Percentiles rank a stretch among this genome's conserved stretches.
phyloP scores from a whole-genome alignment of 2,888 invertebrate species.

The Xestia sexstrigata region DNA sequence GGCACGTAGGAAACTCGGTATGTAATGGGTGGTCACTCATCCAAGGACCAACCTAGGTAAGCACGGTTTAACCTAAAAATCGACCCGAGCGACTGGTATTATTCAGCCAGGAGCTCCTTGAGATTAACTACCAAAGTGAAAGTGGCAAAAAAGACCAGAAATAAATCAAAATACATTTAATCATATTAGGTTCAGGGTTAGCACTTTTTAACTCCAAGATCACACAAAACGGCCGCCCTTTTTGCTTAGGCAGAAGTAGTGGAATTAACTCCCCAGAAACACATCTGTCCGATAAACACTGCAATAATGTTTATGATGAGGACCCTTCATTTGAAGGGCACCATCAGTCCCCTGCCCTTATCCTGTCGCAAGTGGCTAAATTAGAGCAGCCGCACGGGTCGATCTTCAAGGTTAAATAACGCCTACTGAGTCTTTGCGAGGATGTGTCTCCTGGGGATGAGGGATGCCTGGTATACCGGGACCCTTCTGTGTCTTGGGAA shows the following conservation, averaged over 20 bases:
- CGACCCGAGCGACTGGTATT: no score
- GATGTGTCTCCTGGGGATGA: background rate
- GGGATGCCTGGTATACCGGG: background rate
- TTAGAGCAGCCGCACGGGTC: background rate
- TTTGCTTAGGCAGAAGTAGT: background rate
- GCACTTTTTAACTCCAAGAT: background rate
- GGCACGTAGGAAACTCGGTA: no score
- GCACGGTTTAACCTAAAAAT: background rate
- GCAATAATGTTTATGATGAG: constrained; percentile 3
- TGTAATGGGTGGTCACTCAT: background rate
- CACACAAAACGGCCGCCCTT: background rate
- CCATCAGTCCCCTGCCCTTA: no score
- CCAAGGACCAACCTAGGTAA: no score
- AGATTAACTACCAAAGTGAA: no score
- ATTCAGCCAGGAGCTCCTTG: no score
- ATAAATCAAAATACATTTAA: background rate
- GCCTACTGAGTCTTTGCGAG: background rate
- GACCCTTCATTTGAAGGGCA: background rate
- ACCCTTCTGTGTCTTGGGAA: background rate
- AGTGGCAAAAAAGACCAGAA: background rate
- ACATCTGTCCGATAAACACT: background rate
- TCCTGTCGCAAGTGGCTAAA: background rate
- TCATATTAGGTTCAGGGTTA: background rate
- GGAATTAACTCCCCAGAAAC: background rate
- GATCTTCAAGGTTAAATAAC: background rate